These are phyloP conservation scores for Euwallacea similis DNA, from an alignment of 1,140 invertebrate genomes.

Conservation along the genomic window DNA sequence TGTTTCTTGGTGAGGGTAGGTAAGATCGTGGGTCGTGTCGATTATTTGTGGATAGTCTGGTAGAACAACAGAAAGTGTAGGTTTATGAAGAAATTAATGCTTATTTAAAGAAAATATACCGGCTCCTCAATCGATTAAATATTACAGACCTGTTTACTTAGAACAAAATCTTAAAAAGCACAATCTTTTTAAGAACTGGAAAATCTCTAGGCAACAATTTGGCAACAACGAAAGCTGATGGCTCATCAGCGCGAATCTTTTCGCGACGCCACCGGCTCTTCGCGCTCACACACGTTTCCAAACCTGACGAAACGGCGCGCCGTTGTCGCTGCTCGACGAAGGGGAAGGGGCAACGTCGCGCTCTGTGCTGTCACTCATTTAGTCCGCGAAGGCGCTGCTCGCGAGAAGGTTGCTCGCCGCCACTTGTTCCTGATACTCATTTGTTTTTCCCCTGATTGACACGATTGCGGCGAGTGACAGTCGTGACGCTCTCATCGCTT, in stretches of 20 bases:
- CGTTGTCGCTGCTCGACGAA: constrained; percentile 28
- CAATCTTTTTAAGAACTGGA: too few relatives aligned
- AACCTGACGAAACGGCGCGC: constrained; percentile 49
- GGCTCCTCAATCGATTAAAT: too few relatives aligned
- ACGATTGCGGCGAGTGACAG: constrained; percentile 36
- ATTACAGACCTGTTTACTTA: too few relatives aligned
- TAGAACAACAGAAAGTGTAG: too few relatives aligned
- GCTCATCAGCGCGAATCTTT: constrained; percentile 30
- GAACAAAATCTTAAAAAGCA: too few relatives aligned
- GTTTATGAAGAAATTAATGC: too few relatives aligned
- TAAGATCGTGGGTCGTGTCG: too few relatives aligned
- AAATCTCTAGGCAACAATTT: neutral
- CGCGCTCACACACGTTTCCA: constrained; percentile 41
- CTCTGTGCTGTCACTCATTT: constrained; percentile 53
- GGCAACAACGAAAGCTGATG: constrained; percentile 14
- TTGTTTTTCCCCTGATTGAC: constrained; percentile 23
- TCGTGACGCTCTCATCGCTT: constrained; percentile 27
- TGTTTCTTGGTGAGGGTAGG: too few relatives aligned
- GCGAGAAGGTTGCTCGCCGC: constrained; percentile 46
- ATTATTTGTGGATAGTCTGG: too few relatives aligned
- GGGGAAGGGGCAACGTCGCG: constrained; percentile 50
- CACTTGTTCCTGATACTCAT: constrained; percentile 36
- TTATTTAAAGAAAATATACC: too few relatives aligned
- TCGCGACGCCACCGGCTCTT: constrained; percentile 47
- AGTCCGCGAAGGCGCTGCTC: constrained; percentile 52